These are phyloP conservation scores for Thunnus maccoyii DNA, from an alignment of 2,113 vertebrate species.

Conservation along the genomic window DNA sequence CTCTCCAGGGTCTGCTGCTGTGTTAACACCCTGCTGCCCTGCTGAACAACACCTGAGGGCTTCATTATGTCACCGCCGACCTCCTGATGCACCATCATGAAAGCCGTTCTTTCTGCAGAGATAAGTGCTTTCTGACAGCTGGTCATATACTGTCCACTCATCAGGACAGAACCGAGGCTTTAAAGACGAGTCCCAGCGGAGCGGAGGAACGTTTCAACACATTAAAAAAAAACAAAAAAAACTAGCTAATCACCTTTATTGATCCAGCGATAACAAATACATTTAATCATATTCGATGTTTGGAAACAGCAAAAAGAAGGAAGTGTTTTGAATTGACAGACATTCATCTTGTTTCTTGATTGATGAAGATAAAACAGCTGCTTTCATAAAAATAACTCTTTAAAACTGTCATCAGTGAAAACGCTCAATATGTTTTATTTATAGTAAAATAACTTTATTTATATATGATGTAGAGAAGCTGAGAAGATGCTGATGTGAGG, in stretches of 20 bases:
- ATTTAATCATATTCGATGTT: neutral
- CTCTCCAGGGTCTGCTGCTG: conserved; percentile 1
- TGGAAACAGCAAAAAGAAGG: too few relatives aligned
- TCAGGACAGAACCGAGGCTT: neutral
- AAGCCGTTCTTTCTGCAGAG: conserved; percentile 1
- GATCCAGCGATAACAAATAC: neutral
- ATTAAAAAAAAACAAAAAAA: neutral
- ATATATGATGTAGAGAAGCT: too few relatives aligned
- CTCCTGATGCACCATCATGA: neutral
- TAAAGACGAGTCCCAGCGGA: neutral
- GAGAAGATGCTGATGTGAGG: too few relatives aligned
- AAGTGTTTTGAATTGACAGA: too few relatives aligned
- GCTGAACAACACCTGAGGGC: neutral
- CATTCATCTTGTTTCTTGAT: too few relatives aligned
- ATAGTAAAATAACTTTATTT: too few relatives aligned
- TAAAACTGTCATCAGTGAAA: too few relatives aligned
- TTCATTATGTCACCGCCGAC: neutral
- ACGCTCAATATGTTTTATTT: too few relatives aligned
- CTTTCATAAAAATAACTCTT: too few relatives aligned
- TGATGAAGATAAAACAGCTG: too few relatives aligned
- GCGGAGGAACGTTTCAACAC: neutral
- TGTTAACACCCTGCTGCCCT: neutral
- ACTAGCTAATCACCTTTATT: neutral
- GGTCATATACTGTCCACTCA: neutral
- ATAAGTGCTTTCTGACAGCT: conserved; percentile 25